Evolutionary conservation across 2,797 vertebrate genomes (phyloP).

Genomic region (Pelodytes ibericus): DNA sequence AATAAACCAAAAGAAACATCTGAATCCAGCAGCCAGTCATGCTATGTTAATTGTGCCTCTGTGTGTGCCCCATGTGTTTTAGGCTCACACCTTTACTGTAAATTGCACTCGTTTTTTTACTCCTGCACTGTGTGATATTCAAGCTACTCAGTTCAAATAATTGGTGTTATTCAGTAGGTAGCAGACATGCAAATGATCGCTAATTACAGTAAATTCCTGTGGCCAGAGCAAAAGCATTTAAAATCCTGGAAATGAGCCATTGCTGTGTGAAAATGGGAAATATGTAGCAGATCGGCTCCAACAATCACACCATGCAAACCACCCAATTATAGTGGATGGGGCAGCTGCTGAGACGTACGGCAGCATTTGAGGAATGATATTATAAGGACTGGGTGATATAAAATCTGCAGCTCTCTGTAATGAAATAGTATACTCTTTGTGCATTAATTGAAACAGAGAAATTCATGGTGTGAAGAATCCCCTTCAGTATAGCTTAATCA

Average conservation of each 20-base stretch:
- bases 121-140: not conserved
- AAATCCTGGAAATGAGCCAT: not conserved
- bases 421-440: too few species aligned
- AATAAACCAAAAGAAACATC: not conserved
- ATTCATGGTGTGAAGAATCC: too few species aligned
- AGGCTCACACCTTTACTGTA: not conserved
- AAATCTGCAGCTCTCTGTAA: too few species aligned
- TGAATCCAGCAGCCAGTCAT: too few species aligned
- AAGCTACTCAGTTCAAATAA: not conserved
- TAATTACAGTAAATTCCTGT: not conserved
- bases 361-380: too few species aligned
- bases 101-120: not conserved
- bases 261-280: not conserved
- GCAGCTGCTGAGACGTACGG: not conserved
- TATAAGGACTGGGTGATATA: too few species aligned
- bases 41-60: too few species aligned
- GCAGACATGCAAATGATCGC: not conserved
- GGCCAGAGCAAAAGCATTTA: not conserved
- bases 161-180: not conserved
- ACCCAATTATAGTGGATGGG: not conserved
- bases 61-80: too few species aligned
- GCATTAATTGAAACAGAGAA: too few species aligned
- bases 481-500: too few species aligned
- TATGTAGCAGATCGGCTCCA: not conserved
- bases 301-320: not conserved